A percentile compares a stretch with the other conserved stretches of the same genome.
These are phyloP conservation scores for Ochropacha duplaris DNA, from an alignment of 2,888 invertebrate species.

Conservation along the genomic window DNA sequence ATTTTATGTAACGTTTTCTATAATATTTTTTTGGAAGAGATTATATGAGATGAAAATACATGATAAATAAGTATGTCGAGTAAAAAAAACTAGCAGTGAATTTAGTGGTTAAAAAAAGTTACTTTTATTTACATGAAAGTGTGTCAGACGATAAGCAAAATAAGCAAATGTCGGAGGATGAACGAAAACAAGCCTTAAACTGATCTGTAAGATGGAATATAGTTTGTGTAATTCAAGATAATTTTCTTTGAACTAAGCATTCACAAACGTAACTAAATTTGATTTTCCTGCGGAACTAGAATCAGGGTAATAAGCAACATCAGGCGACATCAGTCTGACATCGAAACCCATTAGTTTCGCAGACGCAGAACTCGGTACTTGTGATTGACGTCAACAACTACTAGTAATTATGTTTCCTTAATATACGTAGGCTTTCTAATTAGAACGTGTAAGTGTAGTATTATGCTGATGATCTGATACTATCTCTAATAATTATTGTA, in stretches of 20 bases:
- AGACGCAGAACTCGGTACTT: constrained; percentile 30
- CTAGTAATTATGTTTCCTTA: constrained; percentile 60
- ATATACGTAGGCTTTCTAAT: constrained; percentile 45
- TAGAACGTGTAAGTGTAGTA: constrained; percentile 20
- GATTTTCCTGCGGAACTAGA: constrained; percentile 21
- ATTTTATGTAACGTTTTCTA: not conserved
- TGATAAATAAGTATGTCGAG: too few species aligned
- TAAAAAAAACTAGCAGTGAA: too few species aligned
- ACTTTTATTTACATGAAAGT: too few species aligned
- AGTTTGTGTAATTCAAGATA: not conserved
- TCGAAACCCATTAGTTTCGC: constrained; percentile 31
- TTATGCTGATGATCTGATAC: not conserved
- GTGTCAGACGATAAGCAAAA: too few species aligned
- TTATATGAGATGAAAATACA: too few species aligned
- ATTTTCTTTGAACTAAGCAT: not conserved
- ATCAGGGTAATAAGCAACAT: constrained; percentile 28
- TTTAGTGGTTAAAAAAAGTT: too few species aligned
- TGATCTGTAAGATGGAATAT: not conserved
- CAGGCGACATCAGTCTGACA: constrained; percentile 24
- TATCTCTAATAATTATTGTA: not conserved
- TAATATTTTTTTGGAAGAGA: not conserved
- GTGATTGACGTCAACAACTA: constrained; percentile 63
- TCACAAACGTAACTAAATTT: not conserved
- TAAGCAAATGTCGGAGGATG: too few species aligned
- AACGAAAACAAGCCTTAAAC: too few species aligned